Evolutionary conservation across 2,888 invertebrate species (phyloP).

Genomic region (Luffia ferchaultella): DNA sequence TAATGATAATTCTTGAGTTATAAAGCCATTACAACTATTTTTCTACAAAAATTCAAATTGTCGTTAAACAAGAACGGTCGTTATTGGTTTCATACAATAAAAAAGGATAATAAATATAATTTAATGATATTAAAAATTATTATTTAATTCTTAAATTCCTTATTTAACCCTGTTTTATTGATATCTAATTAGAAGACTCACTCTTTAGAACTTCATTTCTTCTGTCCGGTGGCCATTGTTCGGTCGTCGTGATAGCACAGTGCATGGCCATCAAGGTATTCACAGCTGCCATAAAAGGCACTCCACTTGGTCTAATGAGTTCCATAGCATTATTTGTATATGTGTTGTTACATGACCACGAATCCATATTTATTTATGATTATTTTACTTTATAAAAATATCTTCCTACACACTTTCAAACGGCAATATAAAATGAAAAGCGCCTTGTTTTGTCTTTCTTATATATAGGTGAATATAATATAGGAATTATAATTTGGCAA

Average conservation of each 20-base stretch:
- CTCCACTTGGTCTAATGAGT: neutral
- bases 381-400: too few relatives aligned
- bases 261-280: constrained; percentile 56
- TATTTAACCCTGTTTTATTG: too few relatives aligned
- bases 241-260: constrained; percentile 44
- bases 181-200: neutral
- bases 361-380: constrained; percentile 2
- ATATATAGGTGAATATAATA: too few relatives aligned
- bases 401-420: neutral
- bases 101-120: too few relatives aligned
- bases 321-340: neutral
- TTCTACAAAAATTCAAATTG: too few relatives aligned
- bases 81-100: too few relatives aligned
- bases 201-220: constrained; percentile 24
- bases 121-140: too few relatives aligned
- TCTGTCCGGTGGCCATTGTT: constrained; percentile 51
- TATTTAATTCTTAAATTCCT: too few relatives aligned
- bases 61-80: too few relatives aligned
- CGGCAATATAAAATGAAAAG: neutral
- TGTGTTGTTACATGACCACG: constrained; percentile 3
- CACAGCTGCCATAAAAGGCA: constrained; percentile 31
- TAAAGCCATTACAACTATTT: too few relatives aligned
- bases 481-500: too few relatives aligned
- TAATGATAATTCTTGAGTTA: too few relatives aligned
- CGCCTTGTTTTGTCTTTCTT: neutral